Evolutionary conservation across 1,140 invertebrate genomes (phyloP), one percentile per base, ranked within the genome.

Genomic region (Polypedilum vanderplanki): DNA sequence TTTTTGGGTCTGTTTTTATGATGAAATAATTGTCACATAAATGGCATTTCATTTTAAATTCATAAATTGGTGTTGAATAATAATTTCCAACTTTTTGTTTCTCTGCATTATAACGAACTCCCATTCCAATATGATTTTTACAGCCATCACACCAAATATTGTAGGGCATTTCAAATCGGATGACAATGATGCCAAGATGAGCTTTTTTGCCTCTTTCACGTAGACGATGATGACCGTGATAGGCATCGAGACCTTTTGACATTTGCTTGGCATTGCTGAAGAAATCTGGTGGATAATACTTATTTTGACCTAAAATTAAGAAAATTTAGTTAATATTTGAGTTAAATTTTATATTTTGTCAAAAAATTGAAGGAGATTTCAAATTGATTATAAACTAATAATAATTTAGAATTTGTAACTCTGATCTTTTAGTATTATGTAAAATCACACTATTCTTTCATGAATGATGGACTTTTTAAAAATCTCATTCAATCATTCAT

Each of bases 91-190:
- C 88, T 87, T 99, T 99, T 7, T 89, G 96, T 83, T 99, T 99
- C 82, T 99, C 97, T 5, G 98, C 97, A 86, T 99, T 99, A 81
- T 99, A 99, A 75, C 95, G 87, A 0, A 99, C 98, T 20, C 98
- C 97, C 96, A 98, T 99, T 24, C 97, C 98, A 77, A 99, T 97
- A 81, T 98, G 98, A 86, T 98, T 99, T 74, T 92, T 90, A 83
- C 98, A 99, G 40, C 97, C 97, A 74, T 96, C 91, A 80, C 97
- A 98, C 97, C 97, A 99, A 77, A 99, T 99, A 84, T 99, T 99
- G 79, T 97, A 99, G 0, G 98, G 98, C 96, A 99, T 98, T 86
- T 99, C 98, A 89, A 99, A 99, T 75, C 97, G 88, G 77, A 99
- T 98, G 73, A 99, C 97, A 46, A 99, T 88, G 77, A 99, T 99